Evolutionary conservation across 2,113 vertebrate species (phyloP).

Genomic region (Formicarius rufipectus): DNA sequence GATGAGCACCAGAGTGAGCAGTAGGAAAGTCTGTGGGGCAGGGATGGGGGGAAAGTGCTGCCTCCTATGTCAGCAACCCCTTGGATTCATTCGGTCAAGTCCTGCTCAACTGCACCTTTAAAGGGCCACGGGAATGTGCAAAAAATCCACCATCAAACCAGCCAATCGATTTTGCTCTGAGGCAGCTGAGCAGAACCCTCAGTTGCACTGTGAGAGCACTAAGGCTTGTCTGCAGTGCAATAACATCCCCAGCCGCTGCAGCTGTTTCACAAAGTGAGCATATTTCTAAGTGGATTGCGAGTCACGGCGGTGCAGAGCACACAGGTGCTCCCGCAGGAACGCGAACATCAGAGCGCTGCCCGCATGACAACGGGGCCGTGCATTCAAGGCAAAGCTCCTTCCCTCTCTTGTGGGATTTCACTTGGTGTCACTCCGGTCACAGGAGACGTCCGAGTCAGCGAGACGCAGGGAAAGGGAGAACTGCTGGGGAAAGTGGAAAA

Average conservation of each 20-base stretch:
- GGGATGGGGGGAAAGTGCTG: background rate
- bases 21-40: fast-evolving
- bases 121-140: background rate
- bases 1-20: background rate
- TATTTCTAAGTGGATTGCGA: background rate
- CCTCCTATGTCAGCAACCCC: background rate
- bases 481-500: background rate
- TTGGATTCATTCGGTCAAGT: background rate
- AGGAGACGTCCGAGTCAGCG: background rate
- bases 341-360: background rate
- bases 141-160: background rate
- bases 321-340: background rate
- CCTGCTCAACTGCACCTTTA: background rate
- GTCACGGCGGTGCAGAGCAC: background rate
- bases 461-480: background rate
- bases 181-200: background rate
- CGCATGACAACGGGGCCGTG: background rate
- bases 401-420: background rate
- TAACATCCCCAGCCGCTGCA: background rate
- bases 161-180: background rate
- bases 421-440: background rate
- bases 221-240: background rate
- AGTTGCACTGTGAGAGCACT: background rate
- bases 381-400: background rate
- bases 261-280: background rate